These are phyloP conservation scores for Callocephalon fimbriatum DNA, from an alignment of 2,113 vertebrate species.

Conservation along the genomic window DNA sequence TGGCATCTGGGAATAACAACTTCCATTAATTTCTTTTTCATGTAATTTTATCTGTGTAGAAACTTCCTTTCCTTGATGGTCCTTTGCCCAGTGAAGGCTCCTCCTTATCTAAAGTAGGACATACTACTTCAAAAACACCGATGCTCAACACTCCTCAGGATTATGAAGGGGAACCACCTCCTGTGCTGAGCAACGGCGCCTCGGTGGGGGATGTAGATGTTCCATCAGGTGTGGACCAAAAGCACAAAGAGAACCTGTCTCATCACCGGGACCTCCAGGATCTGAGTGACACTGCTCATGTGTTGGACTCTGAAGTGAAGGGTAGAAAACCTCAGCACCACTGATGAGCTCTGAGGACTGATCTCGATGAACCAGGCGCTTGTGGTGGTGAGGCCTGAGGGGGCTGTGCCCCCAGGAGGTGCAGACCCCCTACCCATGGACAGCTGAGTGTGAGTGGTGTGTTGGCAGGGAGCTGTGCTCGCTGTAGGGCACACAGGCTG, in stretches of 20 bases:
- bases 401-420: not conserved
- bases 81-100: constrained; percentile 22
- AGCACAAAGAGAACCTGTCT: not conserved
- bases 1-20: not conserved
- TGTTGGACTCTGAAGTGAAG: not conserved
- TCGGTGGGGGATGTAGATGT: not conserved
- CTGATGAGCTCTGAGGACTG: not conserved
- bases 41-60: constrained; percentile 44
- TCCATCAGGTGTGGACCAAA: not conserved
- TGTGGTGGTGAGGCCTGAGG: not conserved
- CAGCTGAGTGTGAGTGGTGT: not conserved
- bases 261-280: not conserved
- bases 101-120: not conserved
- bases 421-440: not conserved
- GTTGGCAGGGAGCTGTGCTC: not conserved
- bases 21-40: not conserved
- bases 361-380: not conserved
- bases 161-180: not conserved
- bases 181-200: constrained; percentile 50
- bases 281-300: fast-evolving
- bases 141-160: constrained; percentile 28
- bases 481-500: not conserved
- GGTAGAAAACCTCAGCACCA: not conserved
- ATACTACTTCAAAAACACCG: not conserved
- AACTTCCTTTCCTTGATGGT: constrained; percentile 57